Percentiles rank a stretch among this genome's conserved stretches.
These are phyloP conservation scores for Ctenoplectra terminalis DNA, from an alignment of 1,140 invertebrate species.

Conservation along the genomic window DNA sequence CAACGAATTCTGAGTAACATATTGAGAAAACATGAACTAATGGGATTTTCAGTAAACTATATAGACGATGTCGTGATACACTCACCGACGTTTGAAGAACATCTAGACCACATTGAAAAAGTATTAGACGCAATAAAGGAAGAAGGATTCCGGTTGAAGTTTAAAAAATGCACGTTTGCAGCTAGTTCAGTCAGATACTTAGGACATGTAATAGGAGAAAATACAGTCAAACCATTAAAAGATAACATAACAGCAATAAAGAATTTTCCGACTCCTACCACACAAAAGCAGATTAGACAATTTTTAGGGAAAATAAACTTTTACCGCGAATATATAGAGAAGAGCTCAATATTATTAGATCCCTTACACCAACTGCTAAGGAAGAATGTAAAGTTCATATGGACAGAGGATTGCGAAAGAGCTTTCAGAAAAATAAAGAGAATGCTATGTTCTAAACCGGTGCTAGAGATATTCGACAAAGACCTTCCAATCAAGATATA, in stretches of 20 bases:
- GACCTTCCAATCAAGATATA: conserved; percentile 4
- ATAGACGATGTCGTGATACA: conserved; percentile 37
- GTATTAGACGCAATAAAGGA: conserved; percentile 22
- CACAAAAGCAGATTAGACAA: conserved; percentile 25
- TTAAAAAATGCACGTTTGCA: conserved; percentile 41
- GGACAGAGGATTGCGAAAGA: conserved; percentile 28
- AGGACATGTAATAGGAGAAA: conserved; percentile 20
- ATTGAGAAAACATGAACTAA: conserved; percentile 30
- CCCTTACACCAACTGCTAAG: conserved; percentile 26
- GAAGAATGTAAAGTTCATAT: conserved; percentile 31
- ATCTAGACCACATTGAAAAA: conserved; percentile 17
- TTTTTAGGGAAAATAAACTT: conserved; percentile 35
- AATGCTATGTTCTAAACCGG: conserved; percentile 1
- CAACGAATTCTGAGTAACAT: conserved; percentile 34
- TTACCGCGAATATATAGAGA: conserved; percentile 8
- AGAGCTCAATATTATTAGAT: conserved; percentile 8
- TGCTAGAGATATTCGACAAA: conserved; percentile 20
- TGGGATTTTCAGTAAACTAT: conserved; percentile 69
- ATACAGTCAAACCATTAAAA: conserved; percentile 26
- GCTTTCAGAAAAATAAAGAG: conserved; percentile 24
- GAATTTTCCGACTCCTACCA: conserved; percentile 25
- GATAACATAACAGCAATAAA: conserved; percentile 35
- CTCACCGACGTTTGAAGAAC: conserved; percentile 29
- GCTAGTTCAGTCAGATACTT: conserved; percentile 21
- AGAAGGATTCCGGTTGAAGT: conserved; percentile 35